Evolutionary conservation across 1,140 invertebrate genomes (phyloP).

Genomic region (Protaetia brevitarsis): DNA sequence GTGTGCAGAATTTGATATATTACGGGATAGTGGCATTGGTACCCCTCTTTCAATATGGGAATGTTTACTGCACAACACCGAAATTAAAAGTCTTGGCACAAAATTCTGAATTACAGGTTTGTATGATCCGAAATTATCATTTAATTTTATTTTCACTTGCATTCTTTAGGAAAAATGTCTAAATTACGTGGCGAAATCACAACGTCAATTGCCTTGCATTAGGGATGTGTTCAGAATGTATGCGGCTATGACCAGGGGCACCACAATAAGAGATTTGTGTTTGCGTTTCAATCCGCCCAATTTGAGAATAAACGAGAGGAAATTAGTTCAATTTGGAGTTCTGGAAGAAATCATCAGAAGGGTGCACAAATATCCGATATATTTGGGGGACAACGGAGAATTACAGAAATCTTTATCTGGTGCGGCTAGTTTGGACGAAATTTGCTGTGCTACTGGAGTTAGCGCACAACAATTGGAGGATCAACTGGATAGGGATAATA

Average conservation of each 20-base stretch:
- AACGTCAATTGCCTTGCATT: constrained; percentile 60
- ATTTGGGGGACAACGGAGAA: constrained; percentile 50
- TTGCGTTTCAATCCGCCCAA: constrained; percentile 72
- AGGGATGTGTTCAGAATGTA: constrained; percentile 79
- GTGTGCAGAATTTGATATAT: constrained; percentile 89
- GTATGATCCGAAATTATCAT: neutral
- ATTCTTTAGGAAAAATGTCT: constrained; percentile 39
- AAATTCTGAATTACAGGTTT: constrained; percentile 57
- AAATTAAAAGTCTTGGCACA: constrained; percentile 70
- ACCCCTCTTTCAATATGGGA: constrained; percentile 91
- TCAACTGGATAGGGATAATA: constrained; percentile 80
- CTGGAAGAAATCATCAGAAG: constrained; percentile 81
- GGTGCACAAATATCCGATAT: constrained; percentile 74
- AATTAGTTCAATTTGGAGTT: constrained; percentile 87
- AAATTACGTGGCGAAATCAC: constrained; percentile 40
- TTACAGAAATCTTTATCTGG: constrained; percentile 76
- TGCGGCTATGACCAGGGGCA: constrained; percentile 78
- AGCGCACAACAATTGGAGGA: constrained; percentile 79
- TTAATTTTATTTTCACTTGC: neutral
- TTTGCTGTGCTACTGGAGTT: constrained; percentile 83
- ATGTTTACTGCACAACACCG: constrained; percentile 87
- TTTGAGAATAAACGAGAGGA: constrained; percentile 75
- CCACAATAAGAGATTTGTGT: constrained; percentile 81
- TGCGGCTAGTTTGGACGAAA: constrained; percentile 78
- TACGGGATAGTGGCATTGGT: constrained; percentile 73